phyloP scores from a whole-genome alignment of 2,113 vertebrate species.

The Sterna hirundo region DNA sequence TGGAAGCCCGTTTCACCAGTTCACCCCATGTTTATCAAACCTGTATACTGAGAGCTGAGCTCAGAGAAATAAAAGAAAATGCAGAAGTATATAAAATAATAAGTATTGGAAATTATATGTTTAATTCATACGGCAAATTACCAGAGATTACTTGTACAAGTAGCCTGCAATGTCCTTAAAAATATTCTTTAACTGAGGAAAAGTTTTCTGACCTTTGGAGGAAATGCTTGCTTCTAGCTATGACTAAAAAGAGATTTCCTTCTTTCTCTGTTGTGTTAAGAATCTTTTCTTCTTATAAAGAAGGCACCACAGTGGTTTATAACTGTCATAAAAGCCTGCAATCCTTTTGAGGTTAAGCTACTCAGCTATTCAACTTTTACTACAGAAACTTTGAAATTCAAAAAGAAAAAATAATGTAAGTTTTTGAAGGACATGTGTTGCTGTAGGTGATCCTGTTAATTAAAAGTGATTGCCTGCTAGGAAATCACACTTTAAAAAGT shows the following conservation, averaged over 20 bases:
- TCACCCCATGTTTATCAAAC: constrained; percentile 60
- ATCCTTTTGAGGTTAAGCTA: constrained; percentile 88
- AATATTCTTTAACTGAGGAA: constrained; percentile 82
- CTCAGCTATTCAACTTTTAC: constrained; percentile 88
- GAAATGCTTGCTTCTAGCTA: constrained; percentile 86
- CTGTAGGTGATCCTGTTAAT: constrained; percentile 89
- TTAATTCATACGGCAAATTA: constrained; percentile 77
- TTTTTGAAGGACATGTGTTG: constrained; percentile 90
- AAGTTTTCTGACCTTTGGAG: constrained; percentile 89
- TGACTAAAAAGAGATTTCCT: constrained; percentile 85
- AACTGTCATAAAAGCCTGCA: constrained; percentile 86
- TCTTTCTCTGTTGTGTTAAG: constrained; percentile 86
- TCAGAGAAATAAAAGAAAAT: constrained; percentile 40
- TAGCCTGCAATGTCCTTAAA: constrained; percentile 78
- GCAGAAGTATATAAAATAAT: constrained; percentile 33
- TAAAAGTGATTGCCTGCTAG: constrained; percentile 90
- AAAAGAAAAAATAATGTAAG: constrained; percentile 90
- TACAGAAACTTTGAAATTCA: constrained; percentile 90
- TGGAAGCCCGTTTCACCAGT: neutral
- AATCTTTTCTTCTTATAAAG: constrained; percentile 88
- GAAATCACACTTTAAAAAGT: constrained; percentile 86
- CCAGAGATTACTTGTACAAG: constrained; percentile 74
- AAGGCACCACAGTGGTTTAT: constrained; percentile 87
- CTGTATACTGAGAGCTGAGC: neutral
- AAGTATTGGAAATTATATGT: constrained; percentile 65